These are phyloP conservation scores for Zalophus californianus DNA, from an alignment of 2,797 vertebrate genomes.

Conservation along the genomic window DNA sequence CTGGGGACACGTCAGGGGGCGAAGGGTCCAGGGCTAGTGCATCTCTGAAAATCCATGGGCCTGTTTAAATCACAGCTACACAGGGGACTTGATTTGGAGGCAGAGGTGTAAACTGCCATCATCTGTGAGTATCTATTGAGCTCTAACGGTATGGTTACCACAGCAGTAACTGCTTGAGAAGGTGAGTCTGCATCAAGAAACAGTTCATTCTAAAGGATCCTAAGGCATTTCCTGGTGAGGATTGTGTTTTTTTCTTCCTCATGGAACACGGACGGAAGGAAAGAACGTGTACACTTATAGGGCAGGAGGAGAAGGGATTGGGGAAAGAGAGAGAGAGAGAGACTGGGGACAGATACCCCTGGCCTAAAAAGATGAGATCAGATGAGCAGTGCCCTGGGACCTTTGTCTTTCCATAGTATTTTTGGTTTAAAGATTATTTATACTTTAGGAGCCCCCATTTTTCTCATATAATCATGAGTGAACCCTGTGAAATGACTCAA, in stretches of 20 bases:
- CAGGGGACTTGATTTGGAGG: conserved; percentile 16
- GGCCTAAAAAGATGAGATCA: not conserved
- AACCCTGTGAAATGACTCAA: conserved; percentile 72
- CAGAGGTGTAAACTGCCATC: not conserved
- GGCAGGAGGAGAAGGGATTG: not conserved
- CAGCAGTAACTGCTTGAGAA: not conserved
- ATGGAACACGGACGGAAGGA: not conserved
- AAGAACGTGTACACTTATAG: not conserved
- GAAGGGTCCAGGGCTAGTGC: not conserved
- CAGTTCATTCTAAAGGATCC: not conserved
- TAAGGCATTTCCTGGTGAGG: conserved; percentile 21
- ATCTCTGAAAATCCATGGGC: conserved; percentile 8
- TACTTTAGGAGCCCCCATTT: not conserved
- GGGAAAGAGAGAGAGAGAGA: not conserved
- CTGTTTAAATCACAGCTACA: conserved; percentile 3
- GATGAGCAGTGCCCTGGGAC: not conserved
- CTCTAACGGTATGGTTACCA: not conserved
- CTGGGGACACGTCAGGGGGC: not conserved
- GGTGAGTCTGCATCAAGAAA: not conserved
- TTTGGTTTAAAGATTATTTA: conserved; percentile 59
- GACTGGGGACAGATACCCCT: not conserved
- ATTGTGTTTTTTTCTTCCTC: conserved; percentile 13
- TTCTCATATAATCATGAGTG: conserved; percentile 60
- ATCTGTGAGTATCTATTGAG: conserved; percentile 24
- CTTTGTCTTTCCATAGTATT: conserved; percentile 25